phyloP scores from a whole-genome alignment of 2,797 vertebrate species.

The Scarus forsteni region DNA sequence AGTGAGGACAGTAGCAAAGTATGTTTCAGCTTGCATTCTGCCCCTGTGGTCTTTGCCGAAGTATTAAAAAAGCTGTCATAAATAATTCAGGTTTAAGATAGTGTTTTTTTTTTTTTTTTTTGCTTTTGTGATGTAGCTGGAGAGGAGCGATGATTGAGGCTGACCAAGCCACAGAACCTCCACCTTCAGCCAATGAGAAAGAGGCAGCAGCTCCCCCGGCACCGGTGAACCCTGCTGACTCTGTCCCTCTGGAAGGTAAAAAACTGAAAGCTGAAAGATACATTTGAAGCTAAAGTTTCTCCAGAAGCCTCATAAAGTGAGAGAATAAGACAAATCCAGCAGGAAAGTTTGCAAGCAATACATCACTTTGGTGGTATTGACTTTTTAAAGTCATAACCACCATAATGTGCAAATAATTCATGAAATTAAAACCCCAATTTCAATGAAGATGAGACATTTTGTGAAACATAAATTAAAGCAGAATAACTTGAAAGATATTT shows the following conservation, averaged over 20 bases:
- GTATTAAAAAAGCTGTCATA: background rate
- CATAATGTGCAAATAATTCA: background rate
- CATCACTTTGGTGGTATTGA: background rate
- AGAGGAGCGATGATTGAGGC: constrained; percentile 93
- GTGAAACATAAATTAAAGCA: no score
- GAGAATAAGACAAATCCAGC: background rate
- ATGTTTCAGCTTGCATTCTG: background rate
- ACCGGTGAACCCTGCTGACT: constrained; percentile 39
- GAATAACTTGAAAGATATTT: no score
- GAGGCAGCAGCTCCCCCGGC: constrained; percentile 50
- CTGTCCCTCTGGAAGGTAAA: constrained; percentile 64
- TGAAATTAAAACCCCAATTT: no score
- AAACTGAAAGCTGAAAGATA: background rate
- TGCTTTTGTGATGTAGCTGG: constrained; percentile 85
- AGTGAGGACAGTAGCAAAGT: background rate
- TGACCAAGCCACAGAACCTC: constrained; percentile 84
- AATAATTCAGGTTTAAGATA: background rate
- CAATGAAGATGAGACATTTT: no score
- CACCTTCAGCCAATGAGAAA: constrained; percentile 78
- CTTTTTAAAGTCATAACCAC: background rate
- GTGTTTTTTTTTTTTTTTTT: background rate
- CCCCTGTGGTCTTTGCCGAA: background rate
- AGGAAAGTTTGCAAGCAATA: background rate
- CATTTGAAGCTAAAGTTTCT: no score
- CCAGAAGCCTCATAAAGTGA: background rate